Conservation (phyloP, 2,888 invertebrate species). For the Anticlea derivata region DNA sequence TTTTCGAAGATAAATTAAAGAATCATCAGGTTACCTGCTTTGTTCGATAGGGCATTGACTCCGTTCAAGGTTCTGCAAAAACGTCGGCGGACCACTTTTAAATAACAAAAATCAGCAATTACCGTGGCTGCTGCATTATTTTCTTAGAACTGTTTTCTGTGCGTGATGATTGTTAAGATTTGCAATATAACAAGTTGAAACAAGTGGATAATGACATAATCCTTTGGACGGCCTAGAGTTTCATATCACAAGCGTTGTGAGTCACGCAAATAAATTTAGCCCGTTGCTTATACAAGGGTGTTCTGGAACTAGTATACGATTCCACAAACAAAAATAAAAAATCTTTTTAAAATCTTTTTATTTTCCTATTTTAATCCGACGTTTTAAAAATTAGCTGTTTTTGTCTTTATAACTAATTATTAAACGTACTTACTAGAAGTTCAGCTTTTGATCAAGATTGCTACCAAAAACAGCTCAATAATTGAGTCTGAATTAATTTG, state of each 20-base stretch:
- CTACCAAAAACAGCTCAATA: too few species aligned
- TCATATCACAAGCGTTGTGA: slow-evolving; percentile 58
- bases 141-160: slow-evolving; percentile 43
- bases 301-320: too few species aligned
- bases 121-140: slow-evolving; percentile 41
- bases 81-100: slow-evolving; percentile 28
- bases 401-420: too few species aligned
- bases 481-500: too few species aligned
- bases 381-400: too few species aligned
- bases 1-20: slow-evolving; percentile 2
- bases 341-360: too few species aligned
- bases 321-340: too few species aligned
- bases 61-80: slow-evolving; percentile 32
- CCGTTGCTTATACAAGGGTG: slow-evolving; percentile 34
- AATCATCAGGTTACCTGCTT: slow-evolving; percentile 7
- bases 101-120: slow-evolving; percentile 36
- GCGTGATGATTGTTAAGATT: slow-evolving; percentile 50
- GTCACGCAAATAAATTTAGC: slow-evolving; percentile 61
- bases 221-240: slow-evolving; percentile 52
- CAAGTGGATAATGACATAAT: slow-evolving; percentile 72
- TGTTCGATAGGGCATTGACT: slow-evolving; percentile 33
- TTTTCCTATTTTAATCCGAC: too few species aligned
- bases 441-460: too few species aligned
- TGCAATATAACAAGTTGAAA: slow-evolving; percentile 58
- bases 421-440: too few species aligned